These are phyloP conservation scores for Harpagifer antarcticus DNA, from an alignment of 2,797 vertebrate genomes.

Conservation along the genomic window DNA sequence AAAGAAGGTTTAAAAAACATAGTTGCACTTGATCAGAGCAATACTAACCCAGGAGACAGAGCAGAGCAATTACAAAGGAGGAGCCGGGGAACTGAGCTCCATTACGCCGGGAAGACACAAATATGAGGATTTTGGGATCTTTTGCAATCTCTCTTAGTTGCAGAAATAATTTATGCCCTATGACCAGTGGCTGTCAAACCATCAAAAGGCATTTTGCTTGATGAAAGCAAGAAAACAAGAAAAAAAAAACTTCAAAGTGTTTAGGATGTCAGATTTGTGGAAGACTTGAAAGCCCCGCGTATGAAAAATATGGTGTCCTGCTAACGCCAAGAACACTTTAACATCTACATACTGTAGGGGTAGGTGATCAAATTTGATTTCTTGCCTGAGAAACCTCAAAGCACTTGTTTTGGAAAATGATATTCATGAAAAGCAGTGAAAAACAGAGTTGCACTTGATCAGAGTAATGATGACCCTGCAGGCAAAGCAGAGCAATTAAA, in stretches of 20 bases:
- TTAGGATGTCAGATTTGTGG: conserved; percentile 52
- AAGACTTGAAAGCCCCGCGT: conserved; percentile 55
- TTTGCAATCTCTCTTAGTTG: conserved; percentile 18
- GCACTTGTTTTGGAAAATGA: conserved; percentile 78
- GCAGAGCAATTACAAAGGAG: conserved; percentile 54
- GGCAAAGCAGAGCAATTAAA: conserved; percentile 84
- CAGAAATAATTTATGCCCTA: conserved; percentile 45
- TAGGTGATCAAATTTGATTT: conserved; percentile 71
- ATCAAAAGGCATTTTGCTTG: conserved; percentile 53
- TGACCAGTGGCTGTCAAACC: conserved; percentile 57
- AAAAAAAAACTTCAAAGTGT: conserved; percentile 62
- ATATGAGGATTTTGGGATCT: conserved; percentile 39
- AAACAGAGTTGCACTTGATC: conserved; percentile 80
- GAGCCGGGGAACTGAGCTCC: conserved; percentile 36
- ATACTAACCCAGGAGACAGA: conserved; percentile 53
- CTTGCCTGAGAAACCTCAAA: conserved; percentile 69
- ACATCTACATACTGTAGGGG: conserved; percentile 53
- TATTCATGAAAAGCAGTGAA: conserved; percentile 79
- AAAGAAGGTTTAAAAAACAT: conserved; percentile 41
- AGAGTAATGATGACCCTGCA: conserved; percentile 84
- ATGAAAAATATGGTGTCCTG: conserved; percentile 63
- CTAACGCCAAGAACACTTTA: conserved; percentile 53
- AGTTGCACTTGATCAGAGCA: conserved; percentile 60
- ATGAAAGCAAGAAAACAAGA: conserved; percentile 63
- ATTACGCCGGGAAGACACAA: conserved; percentile 39